Evolutionary conservation across 2,113 vertebrate species (phyloP), one percentile per base, ranked within the genome.

Genomic region (Indri indri): DNA sequence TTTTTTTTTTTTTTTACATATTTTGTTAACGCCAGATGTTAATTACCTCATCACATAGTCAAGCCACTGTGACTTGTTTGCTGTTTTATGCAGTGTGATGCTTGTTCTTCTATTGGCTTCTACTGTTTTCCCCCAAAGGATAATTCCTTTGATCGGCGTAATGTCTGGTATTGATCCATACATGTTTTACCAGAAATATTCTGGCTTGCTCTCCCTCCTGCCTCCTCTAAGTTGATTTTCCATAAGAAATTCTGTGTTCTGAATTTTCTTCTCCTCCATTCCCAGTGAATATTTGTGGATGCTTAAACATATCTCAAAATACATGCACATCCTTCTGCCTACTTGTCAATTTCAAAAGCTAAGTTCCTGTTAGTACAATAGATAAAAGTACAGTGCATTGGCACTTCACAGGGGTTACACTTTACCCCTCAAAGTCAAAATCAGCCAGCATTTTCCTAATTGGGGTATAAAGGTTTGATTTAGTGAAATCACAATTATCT

Each of bases 1-100:
- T 18, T 6, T 54, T 6, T 52, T 6, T 52, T 52, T 57, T 16
- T 65, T 88, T 88, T 52, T n/a, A 13, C 34, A 10, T 94, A 73
- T 63, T 97, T 91, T 97, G 42, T 61, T 74, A 95, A 85, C 30
- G 95, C 80, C 71, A 91, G 84, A 85, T 97, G 85, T 95, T 96
- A 95, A 96, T 93, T 82, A 52, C 45, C 59, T 92, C 95, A 66
- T 84, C 59, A 52, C 6, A 92, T 52, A 96, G 77, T 45, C 54
- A 86, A 27, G 61, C 66, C 65, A 74, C 66, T 89, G 66, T 80
- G 86, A 76, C 79, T 92, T 11, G 50, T 40, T 77, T 34, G 32
- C n/a, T 95, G 77, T 47, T 91, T 83, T 76, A 40, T 84, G 45
- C 66, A 74, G 30, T 7, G 23, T 30, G 37, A 61, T 23, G 42